Evolutionary conservation across 2,888 invertebrate species (phyloP), one percentile per base, ranked within the genome.

Genomic region (Brenthis hecate): DNA sequence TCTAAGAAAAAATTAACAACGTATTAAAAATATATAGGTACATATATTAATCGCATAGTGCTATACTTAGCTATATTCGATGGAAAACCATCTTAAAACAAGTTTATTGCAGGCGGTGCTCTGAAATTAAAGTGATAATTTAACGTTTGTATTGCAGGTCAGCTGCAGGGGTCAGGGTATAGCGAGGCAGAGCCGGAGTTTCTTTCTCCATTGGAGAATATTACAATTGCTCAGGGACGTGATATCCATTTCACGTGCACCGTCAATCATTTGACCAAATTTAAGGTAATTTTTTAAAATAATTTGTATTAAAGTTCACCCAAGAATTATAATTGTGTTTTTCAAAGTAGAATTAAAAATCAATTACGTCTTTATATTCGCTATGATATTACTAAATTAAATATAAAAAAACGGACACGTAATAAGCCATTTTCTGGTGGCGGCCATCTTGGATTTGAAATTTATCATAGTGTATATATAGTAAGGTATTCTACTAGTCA

Each of bases 231-330:
- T 60, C 96, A 97, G 87, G 98, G 98, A 71, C 94, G 98, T 72
- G 97, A 98, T 89, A 95, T 98, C 66, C 96, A 95, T 82, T 97
- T 98, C 90, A 97, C 97, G 67, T 98, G 98, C 87, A 96, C 97
- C 77, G 97, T 98, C 81, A 97, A 97, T 88, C 96, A 97, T 89
- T 94, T 98, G 77, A 96, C 96, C 68, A 92, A 94, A 78, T 97
- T 96, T 90, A 96, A 96, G 96, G 98, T 97, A 94, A 92, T 67
- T 58, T 23, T 66, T 16, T 19, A 32, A 23, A 47, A 13, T n/a
- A n/a, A n/a, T 51, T n/a, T 51, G 0, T n/a, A 28, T 4, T 28
- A 28, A 28, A 28, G 5, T 28, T 28, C 4, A 5, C 4, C 4
- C 28, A 28, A 28, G 28, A 28, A 28, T 28, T 4, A 28, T 28